Percentiles rank a stretch among this genome's conserved stretches.
Conservation (phyloP, 2,797 vertebrate species). For the Meriones psammophilus region DNA sequence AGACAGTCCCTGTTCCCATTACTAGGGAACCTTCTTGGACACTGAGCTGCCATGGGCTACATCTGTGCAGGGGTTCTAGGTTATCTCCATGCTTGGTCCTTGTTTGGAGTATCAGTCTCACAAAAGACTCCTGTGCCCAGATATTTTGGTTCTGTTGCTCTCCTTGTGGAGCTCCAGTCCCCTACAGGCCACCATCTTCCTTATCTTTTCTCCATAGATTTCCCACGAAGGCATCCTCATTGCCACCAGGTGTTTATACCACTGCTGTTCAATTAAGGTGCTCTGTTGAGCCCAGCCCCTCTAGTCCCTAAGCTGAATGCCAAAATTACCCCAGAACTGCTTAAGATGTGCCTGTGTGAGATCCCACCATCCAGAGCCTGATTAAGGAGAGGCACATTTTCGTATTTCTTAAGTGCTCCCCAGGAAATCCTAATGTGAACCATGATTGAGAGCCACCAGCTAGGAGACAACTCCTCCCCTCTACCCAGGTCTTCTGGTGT, state of each 20-base stretch:
- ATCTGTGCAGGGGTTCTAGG: no score
- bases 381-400: neutral
- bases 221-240: slow-evolving; percentile 41
- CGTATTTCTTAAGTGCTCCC: slow-evolving; percentile 35
- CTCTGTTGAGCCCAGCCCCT: neutral
- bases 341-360: neutral
- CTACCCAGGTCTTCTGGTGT: neutral
- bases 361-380: neutral
- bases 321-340: slow-evolving; percentile 6
- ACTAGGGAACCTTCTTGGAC: no score
- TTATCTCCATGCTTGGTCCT: no score
- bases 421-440: neutral
- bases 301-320: neutral
- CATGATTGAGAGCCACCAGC: slow-evolving; percentile 1
- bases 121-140: no score
- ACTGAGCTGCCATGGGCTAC: no score
- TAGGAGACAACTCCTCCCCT: neutral
- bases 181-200: neutral
- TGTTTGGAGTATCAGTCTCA: no score
- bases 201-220: slow-evolving; percentile 21
- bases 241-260: slow-evolving; percentile 38
- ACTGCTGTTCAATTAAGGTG: no score
- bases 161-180: no score
- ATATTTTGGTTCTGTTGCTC: no score
- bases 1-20: no score